Conservation (phyloP, 2,888 invertebrate genomes). For the Drosophila macrothrix region DNA sequence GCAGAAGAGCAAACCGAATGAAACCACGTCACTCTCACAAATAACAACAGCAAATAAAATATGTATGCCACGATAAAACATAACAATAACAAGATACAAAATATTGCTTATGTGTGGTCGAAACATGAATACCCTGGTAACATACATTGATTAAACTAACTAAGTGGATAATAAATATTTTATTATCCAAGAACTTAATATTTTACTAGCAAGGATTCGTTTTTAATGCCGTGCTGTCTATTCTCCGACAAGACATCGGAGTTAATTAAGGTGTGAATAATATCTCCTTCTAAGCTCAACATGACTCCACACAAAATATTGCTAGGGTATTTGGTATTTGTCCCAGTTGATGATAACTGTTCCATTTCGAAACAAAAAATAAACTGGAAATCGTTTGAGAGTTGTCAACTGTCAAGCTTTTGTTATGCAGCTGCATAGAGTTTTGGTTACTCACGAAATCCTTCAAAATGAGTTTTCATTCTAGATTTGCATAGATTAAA, state of each 20-base stretch:
- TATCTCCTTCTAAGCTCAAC: neutral
- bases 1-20: conserved; percentile 5
- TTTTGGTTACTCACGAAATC: conserved; percentile 64
- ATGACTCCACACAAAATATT: neutral
- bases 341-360: neutral
- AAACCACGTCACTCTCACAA: neutral
- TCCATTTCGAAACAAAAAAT: conserved; percentile 28
- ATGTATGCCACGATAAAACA: conserved; percentile 40
- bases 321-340: neutral
- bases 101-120: neutral
- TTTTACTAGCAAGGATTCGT: neutral
- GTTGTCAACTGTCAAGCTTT: conserved; percentile 27
- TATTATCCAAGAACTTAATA: neutral
- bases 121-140: conserved; percentile 17
- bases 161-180: neutral
- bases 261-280: neutral
- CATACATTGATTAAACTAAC: neutral
- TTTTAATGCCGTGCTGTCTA: neutral
- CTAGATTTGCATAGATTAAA: conserved; percentile 77
- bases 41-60: conserved; percentile 31
- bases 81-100: conserved; percentile 35
- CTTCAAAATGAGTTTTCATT: conserved; percentile 73
- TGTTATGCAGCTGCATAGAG: conserved; percentile 43
- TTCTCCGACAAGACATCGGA: neutral
- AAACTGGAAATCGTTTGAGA: conserved; percentile 3